A percentile compares a stretch with the other conserved stretches of the same genome.
Conservation (phyloP, 1,140 invertebrate species). For the Drosophila ironensis region DNA sequence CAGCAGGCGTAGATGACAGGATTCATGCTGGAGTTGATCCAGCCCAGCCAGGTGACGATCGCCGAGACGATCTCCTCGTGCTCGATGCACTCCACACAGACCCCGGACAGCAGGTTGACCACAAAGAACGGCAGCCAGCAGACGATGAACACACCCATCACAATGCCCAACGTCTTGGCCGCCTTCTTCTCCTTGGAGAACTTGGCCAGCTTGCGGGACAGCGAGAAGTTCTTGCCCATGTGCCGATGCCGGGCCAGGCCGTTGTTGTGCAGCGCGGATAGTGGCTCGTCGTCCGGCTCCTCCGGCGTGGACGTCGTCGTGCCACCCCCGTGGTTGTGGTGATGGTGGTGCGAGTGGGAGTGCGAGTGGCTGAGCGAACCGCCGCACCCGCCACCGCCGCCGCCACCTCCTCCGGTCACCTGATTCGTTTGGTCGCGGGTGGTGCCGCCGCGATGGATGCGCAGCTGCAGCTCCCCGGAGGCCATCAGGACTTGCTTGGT, state of each 20-base stretch:
- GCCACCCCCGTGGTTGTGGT: constrained; percentile 75
- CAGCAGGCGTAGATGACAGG: constrained; percentile 98
- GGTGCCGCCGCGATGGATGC: constrained; percentile 94
- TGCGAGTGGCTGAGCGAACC: constrained; percentile 72
- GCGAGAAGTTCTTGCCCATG: constrained; percentile 91
- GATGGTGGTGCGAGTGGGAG: constrained; percentile 69
- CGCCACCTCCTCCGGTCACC: constrained; percentile 53
- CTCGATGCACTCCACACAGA: constrained; percentile 93
- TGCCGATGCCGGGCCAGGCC: constrained; percentile 84
- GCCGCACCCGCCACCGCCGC: constrained; percentile 53
- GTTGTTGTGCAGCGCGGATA: constrained; percentile 89
- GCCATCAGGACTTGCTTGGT: constrained; percentile 93
- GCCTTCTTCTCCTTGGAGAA: constrained; percentile 98
- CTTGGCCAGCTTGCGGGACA: constrained; percentile 94
- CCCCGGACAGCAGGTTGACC: constrained; percentile 95
- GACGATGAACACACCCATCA: constrained; percentile 99
- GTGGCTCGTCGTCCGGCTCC: constrained; percentile 87
- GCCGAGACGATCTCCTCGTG: constrained; percentile 95
- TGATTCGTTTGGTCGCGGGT: constrained; percentile 83
- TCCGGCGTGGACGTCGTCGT: constrained; percentile 86
- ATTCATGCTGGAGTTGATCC: constrained; percentile 99
- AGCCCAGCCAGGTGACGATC: constrained; percentile 98
- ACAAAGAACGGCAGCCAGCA: constrained; percentile 99
- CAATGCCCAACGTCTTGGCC: constrained; percentile 95
- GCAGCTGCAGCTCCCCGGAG: constrained; percentile 90